These are phyloP conservation scores for Blera fallax DNA, from an alignment of 2,888 invertebrate genomes.

Conservation along the genomic window DNA sequence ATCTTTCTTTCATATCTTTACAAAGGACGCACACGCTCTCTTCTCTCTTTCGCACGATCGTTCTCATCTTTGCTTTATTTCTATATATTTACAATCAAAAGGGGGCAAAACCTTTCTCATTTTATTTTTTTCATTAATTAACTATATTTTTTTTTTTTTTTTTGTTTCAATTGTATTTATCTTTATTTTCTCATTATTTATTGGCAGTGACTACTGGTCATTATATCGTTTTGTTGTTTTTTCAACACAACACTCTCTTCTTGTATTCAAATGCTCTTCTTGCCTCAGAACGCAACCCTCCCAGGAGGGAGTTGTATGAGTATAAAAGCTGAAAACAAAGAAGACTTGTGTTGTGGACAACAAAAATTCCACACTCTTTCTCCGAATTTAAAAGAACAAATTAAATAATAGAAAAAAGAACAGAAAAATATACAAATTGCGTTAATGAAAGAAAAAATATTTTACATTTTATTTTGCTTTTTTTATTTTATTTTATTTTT, in stretches of 20 bases:
- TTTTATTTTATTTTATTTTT: neutral
- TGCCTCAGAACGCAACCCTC: slow-evolving; percentile 1
- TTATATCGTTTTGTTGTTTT: slow-evolving; percentile 70
- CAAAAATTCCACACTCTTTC: slow-evolving; percentile 54
- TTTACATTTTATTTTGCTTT: slow-evolving; percentile 14
- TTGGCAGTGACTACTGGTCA: slow-evolving; percentile 77
- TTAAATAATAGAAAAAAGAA: slow-evolving; percentile 10
- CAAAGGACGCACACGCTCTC: slow-evolving; percentile 37
- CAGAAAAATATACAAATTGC: slow-evolving; percentile 49
- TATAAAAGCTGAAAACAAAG: slow-evolving; percentile 9
- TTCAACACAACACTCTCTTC: slow-evolving; percentile 54
- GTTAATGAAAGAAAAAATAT: slow-evolving; percentile 26
- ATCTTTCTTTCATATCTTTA: slow-evolving; percentile 24
- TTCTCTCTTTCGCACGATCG: neutral
- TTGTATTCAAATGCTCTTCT: neutral
- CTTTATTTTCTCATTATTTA: slow-evolving; percentile 66
- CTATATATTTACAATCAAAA: slow-evolving; percentile 70
- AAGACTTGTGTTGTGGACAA: slow-evolving; percentile 43
- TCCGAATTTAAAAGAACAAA: slow-evolving; percentile 53
- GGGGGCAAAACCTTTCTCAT: slow-evolving; percentile 21
- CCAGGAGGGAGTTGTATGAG: neutral
- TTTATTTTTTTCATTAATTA: slow-evolving; percentile 52
- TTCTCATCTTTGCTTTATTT: slow-evolving; percentile 28
- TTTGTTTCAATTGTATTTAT: slow-evolving; percentile 39
- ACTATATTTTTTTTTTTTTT: slow-evolving; percentile 46